A percentile compares a stretch with the other conserved stretches of the same genome.
Conservation (phyloP, 2,113 vertebrate genomes). For the Myrmophylax atrothorax region DNA sequence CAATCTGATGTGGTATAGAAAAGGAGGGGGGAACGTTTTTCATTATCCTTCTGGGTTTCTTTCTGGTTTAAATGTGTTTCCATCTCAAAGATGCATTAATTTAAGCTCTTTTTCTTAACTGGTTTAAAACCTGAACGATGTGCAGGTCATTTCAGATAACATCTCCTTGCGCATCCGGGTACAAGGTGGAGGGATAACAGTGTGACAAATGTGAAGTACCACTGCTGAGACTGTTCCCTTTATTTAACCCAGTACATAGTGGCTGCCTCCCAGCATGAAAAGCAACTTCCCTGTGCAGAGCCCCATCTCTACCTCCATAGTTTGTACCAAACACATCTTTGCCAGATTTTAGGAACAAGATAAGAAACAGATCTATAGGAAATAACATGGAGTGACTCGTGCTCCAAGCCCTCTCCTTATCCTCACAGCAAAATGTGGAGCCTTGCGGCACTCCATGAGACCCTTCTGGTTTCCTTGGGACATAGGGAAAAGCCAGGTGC, state of each 20-base stretch:
- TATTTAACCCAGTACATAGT: neutral
- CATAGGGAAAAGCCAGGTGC: neutral
- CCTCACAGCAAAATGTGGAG: neutral
- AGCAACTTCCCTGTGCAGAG: neutral
- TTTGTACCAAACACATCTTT: neutral
- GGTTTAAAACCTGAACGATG: neutral
- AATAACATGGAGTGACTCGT: neutral
- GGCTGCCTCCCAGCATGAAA: neutral
- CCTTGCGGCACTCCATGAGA: neutral
- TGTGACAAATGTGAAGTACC: neutral
- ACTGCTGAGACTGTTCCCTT: neutral
- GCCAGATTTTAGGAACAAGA: neutral
- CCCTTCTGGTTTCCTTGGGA: neutral
- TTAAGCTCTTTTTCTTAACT: neutral
- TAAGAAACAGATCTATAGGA: neutral
- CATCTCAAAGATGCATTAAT: neutral
- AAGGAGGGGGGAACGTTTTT: constrained; percentile 13
- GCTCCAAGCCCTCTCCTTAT: neutral
- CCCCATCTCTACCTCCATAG: neutral
- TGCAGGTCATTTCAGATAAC: neutral
- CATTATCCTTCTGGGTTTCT: constrained; percentile 36
- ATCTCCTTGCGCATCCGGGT: neutral
- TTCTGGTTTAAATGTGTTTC: neutral
- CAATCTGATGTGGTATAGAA: constrained; percentile 43
- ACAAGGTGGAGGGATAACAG: too few species aligned